Conservation (phyloP, 2,113 vertebrate species). For the Oenanthe oenanthe region DNA sequence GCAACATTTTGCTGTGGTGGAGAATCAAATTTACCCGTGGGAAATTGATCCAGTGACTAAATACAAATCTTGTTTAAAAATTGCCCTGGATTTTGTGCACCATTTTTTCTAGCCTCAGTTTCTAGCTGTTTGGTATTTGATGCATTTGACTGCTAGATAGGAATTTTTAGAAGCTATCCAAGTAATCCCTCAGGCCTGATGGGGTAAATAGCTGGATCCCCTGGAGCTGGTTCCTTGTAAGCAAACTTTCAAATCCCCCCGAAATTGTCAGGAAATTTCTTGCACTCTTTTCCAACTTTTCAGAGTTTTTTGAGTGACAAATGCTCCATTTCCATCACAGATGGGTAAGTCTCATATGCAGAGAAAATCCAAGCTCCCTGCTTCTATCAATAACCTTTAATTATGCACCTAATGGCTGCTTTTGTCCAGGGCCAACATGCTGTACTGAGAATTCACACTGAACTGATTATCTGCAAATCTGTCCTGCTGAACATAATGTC, state of each 20-base stretch:
- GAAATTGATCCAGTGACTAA: background rate
- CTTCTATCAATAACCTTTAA: background rate
- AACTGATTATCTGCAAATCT: background rate
- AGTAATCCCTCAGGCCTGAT: background rate
- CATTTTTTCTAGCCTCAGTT: background rate
- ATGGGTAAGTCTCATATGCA: background rate
- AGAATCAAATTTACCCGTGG: background rate
- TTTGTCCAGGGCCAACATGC: background rate
- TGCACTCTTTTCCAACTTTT: background rate
- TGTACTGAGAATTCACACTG: background rate
- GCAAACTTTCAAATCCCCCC: background rate
- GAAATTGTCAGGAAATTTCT: background rate
- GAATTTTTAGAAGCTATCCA: background rate
- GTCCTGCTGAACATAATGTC: background rate
- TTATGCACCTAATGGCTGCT: background rate
- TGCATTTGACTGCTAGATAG: background rate
- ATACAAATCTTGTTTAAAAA: background rate
- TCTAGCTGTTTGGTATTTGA: background rate
- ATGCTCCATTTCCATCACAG: background rate
- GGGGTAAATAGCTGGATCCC: background rate
- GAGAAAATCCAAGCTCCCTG: background rate
- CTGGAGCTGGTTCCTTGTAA: background rate
- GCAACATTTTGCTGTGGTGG: background rate
- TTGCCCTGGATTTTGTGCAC: background rate
- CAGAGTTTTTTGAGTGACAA: background rate